phyloP scores from a whole-genome alignment of 2,797 vertebrate species.

The Allobates femoralis region DNA sequence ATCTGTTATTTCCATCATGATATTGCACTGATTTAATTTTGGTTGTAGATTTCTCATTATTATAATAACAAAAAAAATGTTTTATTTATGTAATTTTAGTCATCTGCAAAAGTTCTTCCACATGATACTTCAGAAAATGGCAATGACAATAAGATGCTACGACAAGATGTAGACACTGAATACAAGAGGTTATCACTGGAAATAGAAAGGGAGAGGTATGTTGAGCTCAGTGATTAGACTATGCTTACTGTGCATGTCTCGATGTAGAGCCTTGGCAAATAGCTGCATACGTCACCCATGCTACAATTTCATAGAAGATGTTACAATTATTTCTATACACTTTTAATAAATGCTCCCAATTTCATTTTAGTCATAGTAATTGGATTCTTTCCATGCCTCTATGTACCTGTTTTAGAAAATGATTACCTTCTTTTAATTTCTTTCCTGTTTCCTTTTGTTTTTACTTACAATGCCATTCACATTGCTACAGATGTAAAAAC shows the following conservation, averaged over 20 bases:
- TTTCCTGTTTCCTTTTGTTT: too few species aligned
- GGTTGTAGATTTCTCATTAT: neutral
- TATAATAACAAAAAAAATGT: too few species aligned
- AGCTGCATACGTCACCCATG: neutral
- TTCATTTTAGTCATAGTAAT: too few species aligned
- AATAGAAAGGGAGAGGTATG: conserved; percentile 89
- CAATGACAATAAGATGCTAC: conserved; percentile 76
- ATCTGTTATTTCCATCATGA: neutral
- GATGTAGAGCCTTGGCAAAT: neutral
- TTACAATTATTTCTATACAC: too few species aligned
- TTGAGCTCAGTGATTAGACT: neutral
- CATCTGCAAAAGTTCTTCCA: conserved; percentile 62
- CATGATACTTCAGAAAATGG: conserved; percentile 75
- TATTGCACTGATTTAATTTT: neutral
- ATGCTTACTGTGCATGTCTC: neutral
- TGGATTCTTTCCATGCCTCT: too few species aligned
- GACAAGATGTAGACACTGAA: conserved; percentile 88
- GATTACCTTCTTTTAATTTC: neutral
- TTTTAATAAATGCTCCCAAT: too few species aligned
- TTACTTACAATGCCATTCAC: too few species aligned
- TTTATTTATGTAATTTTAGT: conserved; percentile 35
- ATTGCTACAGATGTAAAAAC: too few species aligned
- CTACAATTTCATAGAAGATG: neutral
- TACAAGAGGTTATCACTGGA: conserved; percentile 94
- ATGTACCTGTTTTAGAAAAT: neutral